phyloP scores from a whole-genome alignment of 2,113 vertebrate genomes.

The Nestor notabilis region DNA sequence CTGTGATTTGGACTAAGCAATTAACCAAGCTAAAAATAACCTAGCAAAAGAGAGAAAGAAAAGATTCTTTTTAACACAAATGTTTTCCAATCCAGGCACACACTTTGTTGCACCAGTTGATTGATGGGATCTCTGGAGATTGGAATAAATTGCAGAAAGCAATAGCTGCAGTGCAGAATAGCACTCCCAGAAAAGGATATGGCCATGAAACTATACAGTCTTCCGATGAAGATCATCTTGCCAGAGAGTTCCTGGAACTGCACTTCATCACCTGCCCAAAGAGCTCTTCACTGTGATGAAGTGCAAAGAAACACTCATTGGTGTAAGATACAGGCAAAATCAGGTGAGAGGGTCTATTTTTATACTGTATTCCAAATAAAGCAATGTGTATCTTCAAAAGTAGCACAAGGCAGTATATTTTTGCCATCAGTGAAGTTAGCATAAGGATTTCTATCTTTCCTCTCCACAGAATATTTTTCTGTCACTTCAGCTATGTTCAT shows the following conservation, averaged over 20 bases:
- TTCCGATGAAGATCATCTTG: neutral
- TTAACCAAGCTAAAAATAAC: neutral
- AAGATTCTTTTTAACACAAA: neutral
- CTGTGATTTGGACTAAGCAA: neutral
- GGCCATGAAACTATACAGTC: neutral
- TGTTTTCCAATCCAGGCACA: neutral
- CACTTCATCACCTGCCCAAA: neutral
- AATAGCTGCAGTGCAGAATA: neutral
- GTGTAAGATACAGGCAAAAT: neutral
- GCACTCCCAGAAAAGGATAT: neutral
- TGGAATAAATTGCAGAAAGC: neutral
- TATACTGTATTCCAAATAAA: constrained; percentile 25
- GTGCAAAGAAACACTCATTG: neutral
- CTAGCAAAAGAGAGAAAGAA: neutral
- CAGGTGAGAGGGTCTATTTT: constrained; percentile 18
- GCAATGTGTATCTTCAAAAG: neutral
- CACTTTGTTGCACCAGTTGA: neutral
- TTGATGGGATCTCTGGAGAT: neutral
- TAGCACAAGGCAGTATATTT: neutral
- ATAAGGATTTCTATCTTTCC: neutral
- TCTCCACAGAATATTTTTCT: neutral
- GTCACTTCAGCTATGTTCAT: neutral
- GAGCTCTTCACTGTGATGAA: neutral
- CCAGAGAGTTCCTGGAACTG: neutral
- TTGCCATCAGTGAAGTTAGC: fast-evolving